Evolutionary conservation across 2,888 invertebrate species (phyloP), one percentile per base, ranked within the genome.

Genomic region (Calliphora vomitoria): DNA sequence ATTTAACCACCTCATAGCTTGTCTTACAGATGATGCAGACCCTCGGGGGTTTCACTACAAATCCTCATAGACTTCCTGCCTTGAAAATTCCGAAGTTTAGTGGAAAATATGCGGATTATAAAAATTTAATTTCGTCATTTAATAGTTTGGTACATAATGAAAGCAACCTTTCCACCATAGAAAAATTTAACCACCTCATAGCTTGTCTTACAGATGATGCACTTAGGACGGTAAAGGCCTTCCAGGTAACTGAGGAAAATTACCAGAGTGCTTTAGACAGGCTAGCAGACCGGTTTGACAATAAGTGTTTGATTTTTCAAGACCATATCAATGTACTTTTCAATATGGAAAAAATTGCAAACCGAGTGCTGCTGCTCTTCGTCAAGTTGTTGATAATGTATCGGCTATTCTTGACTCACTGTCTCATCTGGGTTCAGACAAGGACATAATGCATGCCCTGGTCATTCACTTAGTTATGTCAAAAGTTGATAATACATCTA

Each of bases 171-270:
- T n/a, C 83, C 1, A 76, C 20, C 11, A 86, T 86, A 4, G 84
- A 88, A 68, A 82, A 84, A 41, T 86, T 88, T 38, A 64, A 64
- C n/a, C 64, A 64, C 10, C 18, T 64, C 8, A 64, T 64, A 44
- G n/a, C 66, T 20, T 66, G 66, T 66, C 13, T 66, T 10, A 20
- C 41, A 20, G 66, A 44, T 20, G 44, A 66, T 44, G 66, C 66
- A 50, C 69, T 69, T 25, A 8, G 50, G 1, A 69, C 69, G 1
- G n/a, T 74, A 11, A 58, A 60, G n/a, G 41, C 74, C 3, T 74
- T 74, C 25, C 74, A 58, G 15, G 44, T 74, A 8, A 60, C n/a
- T 25, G 74, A 58, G 20, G 20, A 41, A 10, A 74, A 60, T 60
- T 74, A 74, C 20, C 60, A 41, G 10, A 74, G n/a, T 10, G 74